Conservation (phyloP, 2,113 vertebrate genomes). For the Rafetus swinhoei region DNA sequence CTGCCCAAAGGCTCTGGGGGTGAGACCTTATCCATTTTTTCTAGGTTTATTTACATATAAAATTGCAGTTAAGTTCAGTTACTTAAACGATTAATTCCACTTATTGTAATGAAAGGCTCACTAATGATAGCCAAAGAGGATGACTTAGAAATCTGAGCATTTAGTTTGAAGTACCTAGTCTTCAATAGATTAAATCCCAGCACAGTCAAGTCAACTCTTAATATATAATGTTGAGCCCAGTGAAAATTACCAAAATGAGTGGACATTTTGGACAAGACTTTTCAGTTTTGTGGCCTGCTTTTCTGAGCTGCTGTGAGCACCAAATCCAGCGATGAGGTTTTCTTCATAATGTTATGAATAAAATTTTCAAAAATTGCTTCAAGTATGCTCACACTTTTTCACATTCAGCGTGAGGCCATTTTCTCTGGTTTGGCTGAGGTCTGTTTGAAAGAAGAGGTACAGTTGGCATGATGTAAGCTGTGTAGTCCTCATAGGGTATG, state of each 20-base stretch:
- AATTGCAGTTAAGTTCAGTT: slow-evolving; percentile 13
- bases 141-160: background rate
- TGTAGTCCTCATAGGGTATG: background rate
- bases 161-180: background rate
- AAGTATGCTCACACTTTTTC: background rate
- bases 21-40: slow-evolving; percentile 27
- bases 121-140: background rate
- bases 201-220: background rate
- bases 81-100: background rate
- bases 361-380: background rate
- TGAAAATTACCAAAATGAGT: background rate
- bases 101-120: background rate
- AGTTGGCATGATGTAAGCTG: background rate
- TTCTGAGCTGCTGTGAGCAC: background rate
- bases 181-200: background rate
- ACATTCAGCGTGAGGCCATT: background rate
- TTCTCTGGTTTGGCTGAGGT: background rate
- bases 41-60: slow-evolving; percentile 21
- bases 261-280: background rate
- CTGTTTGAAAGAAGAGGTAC: background rate
- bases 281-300: background rate
- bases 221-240: background rate
- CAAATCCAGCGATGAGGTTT: background rate
- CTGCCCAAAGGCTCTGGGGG: background rate
- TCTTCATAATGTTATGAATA: background rate